These are phyloP conservation scores for Scyliorhinus canicula DNA, from an alignment of 2,797 vertebrate genomes.

Conservation along the genomic window DNA sequence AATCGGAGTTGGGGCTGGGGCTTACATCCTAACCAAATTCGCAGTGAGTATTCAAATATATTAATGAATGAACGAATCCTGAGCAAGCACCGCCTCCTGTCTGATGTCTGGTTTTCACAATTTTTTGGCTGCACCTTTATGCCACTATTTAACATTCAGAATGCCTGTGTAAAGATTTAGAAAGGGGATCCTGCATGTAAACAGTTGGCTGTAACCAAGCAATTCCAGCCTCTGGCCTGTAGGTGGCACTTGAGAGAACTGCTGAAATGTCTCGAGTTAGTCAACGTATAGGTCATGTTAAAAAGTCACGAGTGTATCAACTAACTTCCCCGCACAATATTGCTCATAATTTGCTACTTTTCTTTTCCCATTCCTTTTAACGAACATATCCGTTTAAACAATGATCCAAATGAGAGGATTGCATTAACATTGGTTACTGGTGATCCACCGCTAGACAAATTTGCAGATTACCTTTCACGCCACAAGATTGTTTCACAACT, in stretches of 20 bases:
- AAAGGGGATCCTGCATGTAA: not conserved
- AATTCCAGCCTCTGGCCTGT: not conserved
- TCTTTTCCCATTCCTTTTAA: not conserved
- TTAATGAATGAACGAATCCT: not conserved
- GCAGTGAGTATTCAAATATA: constrained; percentile 67
- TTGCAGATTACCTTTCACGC: too few species aligned
- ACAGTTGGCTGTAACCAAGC: not conserved
- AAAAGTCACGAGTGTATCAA: not conserved
- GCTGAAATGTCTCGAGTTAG: not conserved
- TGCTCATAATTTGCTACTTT: not conserved
- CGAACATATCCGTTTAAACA: too few species aligned
- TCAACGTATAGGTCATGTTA: not conserved
- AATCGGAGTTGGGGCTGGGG: constrained; percentile 87
- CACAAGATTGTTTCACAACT: not conserved
- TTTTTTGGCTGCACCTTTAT: not conserved
- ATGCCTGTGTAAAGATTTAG: not conserved
- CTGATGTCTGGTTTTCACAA: not conserved
- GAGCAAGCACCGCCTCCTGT: not conserved
- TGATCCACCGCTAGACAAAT: too few species aligned
- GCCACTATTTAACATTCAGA: not conserved
- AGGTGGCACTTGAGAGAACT: not conserved
- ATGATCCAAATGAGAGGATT: not conserved
- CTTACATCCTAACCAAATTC: constrained; percentile 80
- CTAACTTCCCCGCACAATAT: not conserved
- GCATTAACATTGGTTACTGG: not conserved